phyloP scores from a whole-genome alignment of 2,113 vertebrate species.

The Thunnus maccoyii region DNA sequence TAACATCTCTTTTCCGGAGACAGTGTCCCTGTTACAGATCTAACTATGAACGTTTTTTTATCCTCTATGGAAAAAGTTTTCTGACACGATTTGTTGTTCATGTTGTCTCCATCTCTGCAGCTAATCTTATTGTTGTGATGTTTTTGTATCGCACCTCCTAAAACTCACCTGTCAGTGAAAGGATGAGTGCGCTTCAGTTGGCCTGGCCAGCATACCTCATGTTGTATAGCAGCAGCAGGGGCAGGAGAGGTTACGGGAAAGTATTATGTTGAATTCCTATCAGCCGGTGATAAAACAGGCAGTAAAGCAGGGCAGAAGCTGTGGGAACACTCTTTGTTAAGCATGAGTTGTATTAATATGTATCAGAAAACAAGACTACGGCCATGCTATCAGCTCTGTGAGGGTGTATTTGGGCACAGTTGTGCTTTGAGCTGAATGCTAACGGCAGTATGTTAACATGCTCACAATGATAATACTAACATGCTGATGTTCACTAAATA shows the following conservation, averaged over 20 bases:
- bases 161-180: neutral
- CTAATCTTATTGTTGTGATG: neutral
- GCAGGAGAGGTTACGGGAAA: constrained; percentile 10
- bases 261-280: neutral
- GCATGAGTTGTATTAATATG: neutral
- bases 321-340: neutral
- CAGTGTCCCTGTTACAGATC: too few relatives aligned
- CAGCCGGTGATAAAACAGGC: neutral
- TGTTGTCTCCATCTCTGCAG: neutral
- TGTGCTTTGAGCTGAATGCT: too few relatives aligned
- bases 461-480: too few relatives aligned
- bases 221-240: neutral
- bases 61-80: too few relatives aligned
- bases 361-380: neutral
- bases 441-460: too few relatives aligned
- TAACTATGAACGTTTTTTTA: too few relatives aligned
- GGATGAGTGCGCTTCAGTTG: neutral
- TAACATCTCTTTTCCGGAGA: too few relatives aligned
- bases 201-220: neutral
- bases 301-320: neutral
- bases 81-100: neutral
- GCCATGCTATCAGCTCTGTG: too few relatives aligned
- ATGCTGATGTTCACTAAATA: too few relatives aligned
- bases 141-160: neutral
- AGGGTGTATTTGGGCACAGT: too few relatives aligned